Conservation (phyloP, 2,888 invertebrate species). For the Serripes groenlandicus region DNA sequence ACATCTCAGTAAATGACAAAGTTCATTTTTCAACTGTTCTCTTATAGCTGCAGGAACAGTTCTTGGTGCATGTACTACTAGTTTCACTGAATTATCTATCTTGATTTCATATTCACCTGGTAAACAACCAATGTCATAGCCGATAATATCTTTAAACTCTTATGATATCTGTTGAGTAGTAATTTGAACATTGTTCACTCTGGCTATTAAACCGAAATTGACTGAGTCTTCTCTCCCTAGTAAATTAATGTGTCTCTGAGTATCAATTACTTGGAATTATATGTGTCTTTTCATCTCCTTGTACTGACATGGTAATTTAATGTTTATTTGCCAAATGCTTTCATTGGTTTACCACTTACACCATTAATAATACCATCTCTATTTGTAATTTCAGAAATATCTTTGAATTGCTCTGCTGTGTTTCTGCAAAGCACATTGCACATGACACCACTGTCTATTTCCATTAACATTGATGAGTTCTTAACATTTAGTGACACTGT, state of each 20-base stretch:
- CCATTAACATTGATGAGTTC: too few relatives aligned
- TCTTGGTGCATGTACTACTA: constrained; percentile 49
- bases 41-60: constrained; percentile 37
- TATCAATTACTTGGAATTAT: constrained; percentile 28
- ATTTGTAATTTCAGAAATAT: too few relatives aligned
- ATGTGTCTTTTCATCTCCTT: background rate
- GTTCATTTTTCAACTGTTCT: constrained; percentile 12
- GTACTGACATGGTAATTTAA: too few relatives aligned
- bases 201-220: constrained; percentile 28
- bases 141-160: constrained; percentile 34
- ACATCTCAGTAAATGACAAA: constrained; percentile 1
- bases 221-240: constrained; percentile 31
- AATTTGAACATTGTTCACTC: constrained; percentile 22
- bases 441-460: too few relatives aligned
- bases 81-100: constrained; percentile 28
- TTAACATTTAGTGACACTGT: too few relatives aligned
- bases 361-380: too few relatives aligned
- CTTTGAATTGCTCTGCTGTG: too few relatives aligned
- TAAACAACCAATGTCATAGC: constrained; percentile 43
- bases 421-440: too few relatives aligned
- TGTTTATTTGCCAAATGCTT: too few relatives aligned
- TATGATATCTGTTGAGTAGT: background rate
- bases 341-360: too few relatives aligned
- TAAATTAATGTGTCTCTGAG: constrained; percentile 12
- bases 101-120: constrained; percentile 54